Conservation (phyloP, 2,797 vertebrate species). For the Myotis pilosus region DNA sequence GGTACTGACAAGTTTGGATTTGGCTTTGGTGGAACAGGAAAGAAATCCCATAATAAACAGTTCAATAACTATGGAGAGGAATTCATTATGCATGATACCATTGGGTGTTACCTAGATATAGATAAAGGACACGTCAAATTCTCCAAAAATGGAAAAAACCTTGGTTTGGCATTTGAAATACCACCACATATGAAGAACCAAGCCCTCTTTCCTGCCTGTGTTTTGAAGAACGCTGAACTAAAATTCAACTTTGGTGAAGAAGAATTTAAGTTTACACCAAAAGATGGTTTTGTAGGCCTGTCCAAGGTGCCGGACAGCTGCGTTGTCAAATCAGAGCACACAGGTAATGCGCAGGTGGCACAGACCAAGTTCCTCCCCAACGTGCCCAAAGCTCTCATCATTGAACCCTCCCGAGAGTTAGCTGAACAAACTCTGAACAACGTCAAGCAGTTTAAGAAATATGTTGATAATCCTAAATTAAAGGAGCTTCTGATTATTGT, state of each 20-base stretch:
- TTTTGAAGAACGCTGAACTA: constrained; percentile 98
- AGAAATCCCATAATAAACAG: constrained; percentile 98
- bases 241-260: constrained; percentile 99
- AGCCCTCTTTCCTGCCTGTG: constrained; percentile 94
- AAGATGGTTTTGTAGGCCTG: constrained; percentile 91
- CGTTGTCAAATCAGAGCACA: constrained; percentile 90
- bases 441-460: constrained; percentile 95
- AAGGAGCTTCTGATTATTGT: constrained; percentile 79
- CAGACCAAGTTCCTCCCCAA: constrained; percentile 91
- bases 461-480: constrained; percentile 94
- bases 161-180: constrained; percentile 95
- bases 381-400: constrained; percentile 94
- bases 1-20: constrained; percentile 98
- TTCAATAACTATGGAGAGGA: constrained; percentile 99
- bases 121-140: constrained; percentile 92
- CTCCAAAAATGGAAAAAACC: constrained; percentile 97
- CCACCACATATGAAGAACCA: constrained; percentile 91
- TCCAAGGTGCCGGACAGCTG: constrained; percentile 89
- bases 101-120: constrained; percentile 94
- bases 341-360: constrained; percentile 93
- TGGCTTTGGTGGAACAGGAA: constrained; percentile 98
- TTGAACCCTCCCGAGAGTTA: constrained; percentile 96
- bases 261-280: constrained; percentile 93
- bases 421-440: constrained; percentile 97
- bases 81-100: constrained; percentile 98